A percentile compares a stretch with the other conserved stretches of the same genome.
phyloP scores from a whole-genome alignment of 2,888 invertebrate genomes.

The Habroteleia sp. region DNA sequence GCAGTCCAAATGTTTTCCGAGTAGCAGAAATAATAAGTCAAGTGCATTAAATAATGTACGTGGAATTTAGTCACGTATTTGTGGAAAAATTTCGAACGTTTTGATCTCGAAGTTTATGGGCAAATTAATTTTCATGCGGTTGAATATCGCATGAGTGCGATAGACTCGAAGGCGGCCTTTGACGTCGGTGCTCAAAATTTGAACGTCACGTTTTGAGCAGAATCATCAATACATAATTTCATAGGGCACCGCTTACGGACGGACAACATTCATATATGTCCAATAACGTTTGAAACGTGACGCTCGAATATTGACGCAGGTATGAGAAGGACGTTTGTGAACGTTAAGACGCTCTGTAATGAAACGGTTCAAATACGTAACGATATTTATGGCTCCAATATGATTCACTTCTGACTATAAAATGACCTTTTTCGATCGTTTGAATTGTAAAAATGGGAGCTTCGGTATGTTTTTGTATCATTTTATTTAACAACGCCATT shows the following conservation, averaged over 20 bases:
- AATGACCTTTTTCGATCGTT: too few species aligned
- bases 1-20: too few species aligned
- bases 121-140: constrained; percentile 51
- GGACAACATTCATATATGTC: constrained; percentile 41
- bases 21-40: constrained; percentile 23
- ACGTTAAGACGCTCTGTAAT: constrained; percentile 19
- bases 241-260: constrained; percentile 33
- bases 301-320: constrained; percentile 35
- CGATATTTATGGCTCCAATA: constrained; percentile 8
- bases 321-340: constrained; percentile 15
- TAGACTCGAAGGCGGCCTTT: constrained; percentile 21
- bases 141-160: constrained; percentile 56
- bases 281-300: constrained; percentile 54
- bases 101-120: constrained; percentile 47
- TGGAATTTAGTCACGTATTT: constrained; percentile 51
- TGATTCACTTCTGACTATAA: constrained; percentile 5
- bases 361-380: constrained; percentile 33
- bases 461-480: too few species aligned
- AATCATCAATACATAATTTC: constrained; percentile 53
- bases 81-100: constrained; percentile 36
- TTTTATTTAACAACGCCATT: too few species aligned
- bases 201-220: constrained; percentile 45
- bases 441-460: too few species aligned
- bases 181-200: constrained; percentile 44
- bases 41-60: constrained; percentile 38